Evolutionary conservation across 2,113 vertebrate genomes (phyloP).

Genomic region (Dipodomys merriami): DNA sequence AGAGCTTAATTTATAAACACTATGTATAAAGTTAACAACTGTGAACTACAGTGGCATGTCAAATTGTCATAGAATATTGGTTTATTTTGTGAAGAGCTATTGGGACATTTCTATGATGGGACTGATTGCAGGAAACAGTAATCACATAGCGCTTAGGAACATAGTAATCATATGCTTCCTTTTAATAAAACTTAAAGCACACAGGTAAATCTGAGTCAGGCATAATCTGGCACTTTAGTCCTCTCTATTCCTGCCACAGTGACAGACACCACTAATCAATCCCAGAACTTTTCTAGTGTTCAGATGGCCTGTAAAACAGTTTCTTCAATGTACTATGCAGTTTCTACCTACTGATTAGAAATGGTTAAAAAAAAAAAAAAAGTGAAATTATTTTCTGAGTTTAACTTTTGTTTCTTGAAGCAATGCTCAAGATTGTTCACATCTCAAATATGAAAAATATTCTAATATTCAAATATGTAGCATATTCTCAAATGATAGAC

Average conservation of each 20-base stretch:
- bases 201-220: slow-evolving; percentile 1
- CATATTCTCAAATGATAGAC: slow-evolving; percentile 46
- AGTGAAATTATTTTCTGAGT: slow-evolving; percentile 6
- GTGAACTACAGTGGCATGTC: slow-evolving; percentile 80
- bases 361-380: background rate
- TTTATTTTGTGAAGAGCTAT: slow-evolving; percentile 80
- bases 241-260: background rate
- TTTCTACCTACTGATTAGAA: background rate
- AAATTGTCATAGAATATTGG: slow-evolving; percentile 80
- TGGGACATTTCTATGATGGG: slow-evolving; percentile 36
- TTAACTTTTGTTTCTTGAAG: slow-evolving; percentile 2
- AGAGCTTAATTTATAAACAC: slow-evolving; percentile 84
- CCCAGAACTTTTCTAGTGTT: slow-evolving; percentile 18
- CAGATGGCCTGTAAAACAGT: background rate
- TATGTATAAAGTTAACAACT: slow-evolving; percentile 81
- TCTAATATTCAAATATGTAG: background rate
- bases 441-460: too few species aligned
- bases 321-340: background rate
- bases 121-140: slow-evolving; percentile 36
- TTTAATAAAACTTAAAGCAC: slow-evolving; percentile 49
- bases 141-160: too few species aligned
- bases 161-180: slow-evolving; percentile 52
- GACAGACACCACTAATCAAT: slow-evolving; percentile 54
- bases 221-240: background rate
- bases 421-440: background rate